Evolutionary conservation across 2,797 vertebrate species (phyloP), one percentile per base, ranked within the genome.

Genomic region (Loriculus beryllinus): DNA sequence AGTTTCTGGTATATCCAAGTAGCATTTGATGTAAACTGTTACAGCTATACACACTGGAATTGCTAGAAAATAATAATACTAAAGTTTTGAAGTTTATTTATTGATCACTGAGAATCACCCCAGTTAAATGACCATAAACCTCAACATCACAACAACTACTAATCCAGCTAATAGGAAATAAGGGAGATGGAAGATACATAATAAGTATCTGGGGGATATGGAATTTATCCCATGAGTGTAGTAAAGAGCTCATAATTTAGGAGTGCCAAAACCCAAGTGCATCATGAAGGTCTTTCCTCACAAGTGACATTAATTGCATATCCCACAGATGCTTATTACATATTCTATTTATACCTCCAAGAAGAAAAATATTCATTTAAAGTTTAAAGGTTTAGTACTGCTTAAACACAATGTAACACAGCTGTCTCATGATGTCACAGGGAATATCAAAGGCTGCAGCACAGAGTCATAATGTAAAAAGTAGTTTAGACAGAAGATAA

Each of bases 131-230:
- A 97, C 86, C 96, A 95, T 93, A 97, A 96, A 96, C 92, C 69
- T 97, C 95, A 95, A 96, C 56, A 97, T 92, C 93, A 95, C 95
- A 97, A 97, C 91, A 97, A 97, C 80, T 96, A 93, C 93, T 97
- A 98, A 97, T 96, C 94, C 94, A 96, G 95, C 94, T 97, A 97
- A 97, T 59, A 97, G 96, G 95, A 97, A 98, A 96, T 95, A 97
- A 96, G 94, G 96, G 97, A 97, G 80, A 97, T 88, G 91, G 93
- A 97, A 96, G 96, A 96, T 95, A 88, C 93, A 97, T 96, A 97
- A 97, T 96, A 97, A 97, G 96, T 93, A 95, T 96, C 96, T 95
- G 86, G 96, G 92, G 96, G 71, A 96, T 96, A 97, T 62, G 71
- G 94, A 97, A 97, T 97, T 97, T 97, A 97, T 96, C 97, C 96